phyloP scores from a whole-genome alignment of 2,113 vertebrate genomes.

The Ammodytes dubius region DNA sequence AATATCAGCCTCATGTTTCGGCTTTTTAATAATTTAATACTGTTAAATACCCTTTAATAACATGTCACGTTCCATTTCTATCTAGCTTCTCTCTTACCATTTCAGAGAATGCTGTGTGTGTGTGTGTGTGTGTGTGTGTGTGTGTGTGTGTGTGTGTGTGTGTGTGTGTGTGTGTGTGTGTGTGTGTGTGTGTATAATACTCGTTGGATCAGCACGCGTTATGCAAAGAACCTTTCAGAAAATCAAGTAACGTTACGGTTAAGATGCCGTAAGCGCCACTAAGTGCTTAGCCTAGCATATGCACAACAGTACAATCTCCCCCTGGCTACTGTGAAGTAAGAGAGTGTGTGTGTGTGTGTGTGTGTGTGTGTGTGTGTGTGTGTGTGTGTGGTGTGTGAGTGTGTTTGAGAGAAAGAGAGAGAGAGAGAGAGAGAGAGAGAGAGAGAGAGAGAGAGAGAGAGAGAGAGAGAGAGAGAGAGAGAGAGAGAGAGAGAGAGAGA shows the following conservation, averaged over 20 bases:
- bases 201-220: conserved; percentile 53
- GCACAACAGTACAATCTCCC: conserved; percentile 23
- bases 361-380: conserved; percentile 11
- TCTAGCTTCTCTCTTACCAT: conserved; percentile 19
- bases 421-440: too few relatives aligned
- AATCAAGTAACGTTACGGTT: conserved; percentile 53
- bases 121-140: too few relatives aligned
- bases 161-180: too few relatives aligned
- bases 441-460: too few relatives aligned
- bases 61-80: not conserved
- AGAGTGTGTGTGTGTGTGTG: conserved; percentile 24
- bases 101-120: conserved; percentile 31
- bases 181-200: not conserved
- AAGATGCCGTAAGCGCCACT: conserved; percentile 47
- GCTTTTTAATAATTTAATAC: not conserved
- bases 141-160: too few relatives aligned
- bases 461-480: too few relatives aligned
- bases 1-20: not conserved
- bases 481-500: too few relatives aligned
- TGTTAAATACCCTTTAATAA: conserved; percentile 7
- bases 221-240: conserved; percentile 36
- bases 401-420: too few relatives aligned
- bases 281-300: conserved; percentile 57
- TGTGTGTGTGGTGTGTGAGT: not conserved
- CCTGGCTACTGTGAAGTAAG: not conserved